Base-by-base conservation (phyloP, 2,888 invertebrate genomes). In the Eueremaeus valkanovi region DNA sequence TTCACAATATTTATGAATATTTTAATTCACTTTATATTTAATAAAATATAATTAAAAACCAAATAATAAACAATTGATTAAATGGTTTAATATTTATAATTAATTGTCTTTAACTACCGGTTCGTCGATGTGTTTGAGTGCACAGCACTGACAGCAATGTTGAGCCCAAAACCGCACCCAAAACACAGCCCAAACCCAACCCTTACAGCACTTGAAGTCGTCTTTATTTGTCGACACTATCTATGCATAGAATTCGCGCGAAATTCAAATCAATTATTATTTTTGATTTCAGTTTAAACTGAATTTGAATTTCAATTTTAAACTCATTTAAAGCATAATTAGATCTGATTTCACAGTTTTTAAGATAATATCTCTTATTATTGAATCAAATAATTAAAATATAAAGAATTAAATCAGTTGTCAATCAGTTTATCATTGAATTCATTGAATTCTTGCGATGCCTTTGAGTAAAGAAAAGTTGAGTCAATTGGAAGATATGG, bases 401-500 rank as follows among this genome's bases (percentile, higher is more conserved):
- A 16, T 45, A 8, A 45, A 45, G 9, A 45, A 16, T 45, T 16
- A 16, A 45, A 45, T 45, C 45, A 45, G 16, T 3, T 16, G 16
- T 45, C 45, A 6, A 8, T 16, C 16, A 11, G 45, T 45, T 16
- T 45, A 18, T 3, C 45, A 40, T 40, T 40, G 5, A 40, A 40
- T 40, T 9, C 40, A 40, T n/a, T n/a, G n/a, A n/a, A n/a, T n/a
- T n/a, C n/a, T n/a, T n/a, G n/a, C n/a, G n/a, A 74, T 74, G 74
- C 31, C 61, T 33, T 33, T 74, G 9, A 45, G n/a, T 29, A 74
- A 74, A 36, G 68, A 74, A 68, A 21, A 68, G 21, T 13, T n/a
- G 11, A 51, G 33, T 29, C 42, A 61, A 31, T 51, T 77, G 27
- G 33, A 89, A 84, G 96, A 97, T 84, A 90, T 97, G 81, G 97